Conservation (phyloP, 2,888 invertebrate species). For the Lepeophtheirus nordmannii region DNA sequence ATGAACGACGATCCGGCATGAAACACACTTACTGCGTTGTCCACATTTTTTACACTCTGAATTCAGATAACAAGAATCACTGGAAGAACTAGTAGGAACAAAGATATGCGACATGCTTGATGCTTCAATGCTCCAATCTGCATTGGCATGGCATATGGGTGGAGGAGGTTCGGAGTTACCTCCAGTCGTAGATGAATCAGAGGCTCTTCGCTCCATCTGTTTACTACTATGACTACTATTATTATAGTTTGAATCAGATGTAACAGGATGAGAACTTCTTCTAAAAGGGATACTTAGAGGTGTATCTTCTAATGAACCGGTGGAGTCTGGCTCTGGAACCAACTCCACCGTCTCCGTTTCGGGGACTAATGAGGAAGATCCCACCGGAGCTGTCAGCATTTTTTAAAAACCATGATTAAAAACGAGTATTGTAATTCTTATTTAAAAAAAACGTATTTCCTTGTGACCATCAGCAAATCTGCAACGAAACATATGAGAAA, state of each 20-base stretch:
- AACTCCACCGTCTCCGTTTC: constrained; percentile 3
- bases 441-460: no score
- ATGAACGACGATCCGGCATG: constrained; percentile 81
- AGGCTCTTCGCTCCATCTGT: constrained; percentile 2
- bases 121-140: constrained; percentile 18
- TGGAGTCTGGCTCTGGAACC: constrained; percentile 17
- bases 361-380: constrained; percentile 1
- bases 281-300: background rate
- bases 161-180: background rate
- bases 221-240: background rate
- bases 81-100: constrained; percentile 4
- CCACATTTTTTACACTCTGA: constrained; percentile 38
- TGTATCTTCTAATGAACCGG: background rate
- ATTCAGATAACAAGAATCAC: constrained; percentile 5
- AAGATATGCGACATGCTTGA: constrained; percentile 12
- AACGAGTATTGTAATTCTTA: no score
- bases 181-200: background rate
- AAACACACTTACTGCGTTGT: constrained; percentile 75
- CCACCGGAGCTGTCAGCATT: constrained; percentile 1
- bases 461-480: no score
- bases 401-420: background rate
- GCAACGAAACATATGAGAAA: no score
- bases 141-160: constrained; percentile 6
- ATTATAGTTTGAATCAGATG: background rate
- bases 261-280: background rate